A percentile compares a stretch with the other conserved stretches of the same genome.
These are phyloP conservation scores for Clamator glandarius DNA, from an alignment of 2,797 vertebrate species.

Conservation along the genomic window DNA sequence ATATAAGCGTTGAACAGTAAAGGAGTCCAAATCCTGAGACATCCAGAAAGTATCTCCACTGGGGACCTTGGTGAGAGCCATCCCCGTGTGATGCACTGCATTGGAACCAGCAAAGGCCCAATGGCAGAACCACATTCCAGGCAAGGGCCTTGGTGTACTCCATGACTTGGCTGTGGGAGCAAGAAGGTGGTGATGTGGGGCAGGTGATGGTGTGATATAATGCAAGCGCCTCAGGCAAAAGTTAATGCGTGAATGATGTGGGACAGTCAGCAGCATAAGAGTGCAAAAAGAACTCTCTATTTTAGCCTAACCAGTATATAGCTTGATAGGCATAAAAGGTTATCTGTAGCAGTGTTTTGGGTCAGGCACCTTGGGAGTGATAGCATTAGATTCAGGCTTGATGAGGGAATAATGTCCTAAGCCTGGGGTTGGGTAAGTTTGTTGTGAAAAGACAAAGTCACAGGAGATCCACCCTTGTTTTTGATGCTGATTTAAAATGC, in stretches of 20 bases:
- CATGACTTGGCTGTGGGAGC: fast-evolving
- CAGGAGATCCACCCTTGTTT: neutral
- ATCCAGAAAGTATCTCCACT: neutral
- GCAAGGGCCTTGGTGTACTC: neutral
- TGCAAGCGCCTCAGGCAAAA: neutral
- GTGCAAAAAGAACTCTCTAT: neutral
- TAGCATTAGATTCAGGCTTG: neutral
- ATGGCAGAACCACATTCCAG: constrained; percentile 24
- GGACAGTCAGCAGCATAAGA: neutral
- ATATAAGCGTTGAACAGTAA: neutral
- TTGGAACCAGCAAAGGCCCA: neutral
- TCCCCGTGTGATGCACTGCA: neutral
- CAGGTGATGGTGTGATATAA: neutral
- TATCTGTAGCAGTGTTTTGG: neutral
- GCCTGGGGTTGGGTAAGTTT: neutral
- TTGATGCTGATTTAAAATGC: neutral
- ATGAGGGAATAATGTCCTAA: neutral
- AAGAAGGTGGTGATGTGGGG: neutral
- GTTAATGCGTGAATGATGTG: neutral
- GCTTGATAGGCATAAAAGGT: neutral
- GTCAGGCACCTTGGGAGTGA: neutral
- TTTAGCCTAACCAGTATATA: neutral
- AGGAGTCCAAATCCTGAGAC: neutral
- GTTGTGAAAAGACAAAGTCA: neutral
- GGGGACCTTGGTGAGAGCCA: neutral